Evolutionary conservation across 2,888 invertebrate species (phyloP).

Genomic region (Acleris cristana): DNA sequence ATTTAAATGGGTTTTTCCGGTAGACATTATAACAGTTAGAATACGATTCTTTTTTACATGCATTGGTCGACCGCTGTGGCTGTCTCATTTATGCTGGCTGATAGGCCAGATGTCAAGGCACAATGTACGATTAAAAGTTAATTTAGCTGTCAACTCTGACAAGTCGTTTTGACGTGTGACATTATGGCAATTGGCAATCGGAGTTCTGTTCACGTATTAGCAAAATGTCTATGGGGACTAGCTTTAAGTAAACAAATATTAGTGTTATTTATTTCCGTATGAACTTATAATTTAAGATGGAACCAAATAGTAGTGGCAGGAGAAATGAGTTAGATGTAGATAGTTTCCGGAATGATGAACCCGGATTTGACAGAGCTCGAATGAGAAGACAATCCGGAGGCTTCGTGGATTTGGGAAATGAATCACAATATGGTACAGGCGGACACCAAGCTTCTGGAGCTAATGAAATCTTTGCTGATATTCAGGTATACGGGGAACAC

Average conservation of each 20-base stretch:
- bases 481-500: constrained; percentile 85
- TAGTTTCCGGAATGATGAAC: constrained; percentile 75
- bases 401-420: constrained; percentile 90
- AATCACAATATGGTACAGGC: constrained; percentile 89
- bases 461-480: constrained; percentile 95
- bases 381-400: constrained; percentile 87
- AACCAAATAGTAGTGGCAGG: constrained; percentile 64
- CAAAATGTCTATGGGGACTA: constrained; percentile 26
- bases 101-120: too few species aligned
- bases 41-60: too few species aligned
- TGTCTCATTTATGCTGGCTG: too few species aligned
- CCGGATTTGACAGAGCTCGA: constrained; percentile 77
- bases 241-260: constrained; percentile 29
- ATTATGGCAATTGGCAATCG: background rate
- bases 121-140: too few species aligned
- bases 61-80: too few species aligned
- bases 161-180: background rate
- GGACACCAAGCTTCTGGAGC: constrained; percentile 94
- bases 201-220: constrained; percentile 7
- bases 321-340: constrained; percentile 72
- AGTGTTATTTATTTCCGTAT: constrained; percentile 17
- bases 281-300: constrained; percentile 57
- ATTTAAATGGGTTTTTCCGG: too few species aligned
- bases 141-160: too few species aligned
- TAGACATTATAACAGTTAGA: too few species aligned